Evolutionary conservation across 2,113 vertebrate species (phyloP).

Genomic region (Corythornis cristatus): DNA sequence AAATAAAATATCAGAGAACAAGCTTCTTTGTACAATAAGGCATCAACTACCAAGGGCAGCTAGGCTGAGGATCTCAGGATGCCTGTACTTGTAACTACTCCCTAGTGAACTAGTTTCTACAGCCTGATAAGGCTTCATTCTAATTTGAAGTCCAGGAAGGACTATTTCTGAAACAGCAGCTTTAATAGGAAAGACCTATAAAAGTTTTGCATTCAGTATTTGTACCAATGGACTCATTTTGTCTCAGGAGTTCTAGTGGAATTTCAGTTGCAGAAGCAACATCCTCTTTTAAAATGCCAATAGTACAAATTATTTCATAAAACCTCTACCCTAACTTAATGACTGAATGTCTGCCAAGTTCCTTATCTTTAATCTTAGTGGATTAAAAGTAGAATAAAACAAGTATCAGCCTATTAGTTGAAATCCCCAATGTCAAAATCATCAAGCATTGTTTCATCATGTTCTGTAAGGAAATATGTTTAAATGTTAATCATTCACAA

Average conservation of each 20-base stretch:
- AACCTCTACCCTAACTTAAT: not conserved
- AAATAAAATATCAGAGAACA: too few relatives aligned
- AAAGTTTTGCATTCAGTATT: not conserved
- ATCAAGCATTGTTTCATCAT: not conserved
- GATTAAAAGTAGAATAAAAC: not conserved
- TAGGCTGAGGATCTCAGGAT: not conserved
- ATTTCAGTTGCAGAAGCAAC: not conserved
- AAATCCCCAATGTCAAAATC: not conserved
- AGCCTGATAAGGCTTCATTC: not conserved
- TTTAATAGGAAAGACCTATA: not conserved
- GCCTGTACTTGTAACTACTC: not conserved
- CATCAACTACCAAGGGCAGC: not conserved
- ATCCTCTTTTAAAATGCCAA: not conserved
- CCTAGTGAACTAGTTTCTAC: not conserved
- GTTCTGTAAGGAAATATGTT: not conserved
- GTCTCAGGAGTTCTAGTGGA: not conserved
- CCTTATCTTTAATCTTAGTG: not conserved
- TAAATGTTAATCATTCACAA: not conserved
- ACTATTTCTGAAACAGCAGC: not conserved
- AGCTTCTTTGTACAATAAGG: not conserved
- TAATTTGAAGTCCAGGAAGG: not conserved
- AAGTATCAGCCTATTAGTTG: not conserved
- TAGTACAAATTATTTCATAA: not conserved
- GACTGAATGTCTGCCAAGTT: not conserved
- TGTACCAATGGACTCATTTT: not conserved